These are phyloP conservation scores for Acrocephalus kingi DNA, from an alignment of 2,113 vertebrate genomes.

Conservation along the genomic window DNA sequence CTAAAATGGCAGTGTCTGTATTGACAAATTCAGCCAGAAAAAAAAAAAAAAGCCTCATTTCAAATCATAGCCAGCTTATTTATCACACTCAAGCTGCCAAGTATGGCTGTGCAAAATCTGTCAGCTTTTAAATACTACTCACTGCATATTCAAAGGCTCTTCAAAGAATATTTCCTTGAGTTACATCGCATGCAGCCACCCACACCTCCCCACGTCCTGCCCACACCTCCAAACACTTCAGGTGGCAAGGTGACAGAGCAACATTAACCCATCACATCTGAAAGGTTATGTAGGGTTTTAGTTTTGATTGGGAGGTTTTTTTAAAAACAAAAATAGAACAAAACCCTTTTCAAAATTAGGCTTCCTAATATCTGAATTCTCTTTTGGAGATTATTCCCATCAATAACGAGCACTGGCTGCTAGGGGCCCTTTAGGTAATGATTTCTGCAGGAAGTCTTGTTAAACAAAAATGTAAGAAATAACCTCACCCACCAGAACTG, in stretches of 20 bases:
- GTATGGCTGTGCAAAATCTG: conserved; percentile 10
- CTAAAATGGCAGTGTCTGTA: neutral
- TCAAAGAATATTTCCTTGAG: neutral
- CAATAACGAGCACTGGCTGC: neutral
- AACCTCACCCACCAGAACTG: neutral
- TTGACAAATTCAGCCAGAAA: neutral
- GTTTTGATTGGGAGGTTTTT: neutral
- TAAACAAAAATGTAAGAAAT: neutral
- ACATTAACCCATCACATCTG: neutral
- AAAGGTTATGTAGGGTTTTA: neutral
- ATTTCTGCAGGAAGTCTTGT: neutral
- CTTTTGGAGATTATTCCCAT: neutral
- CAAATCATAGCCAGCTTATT: neutral
- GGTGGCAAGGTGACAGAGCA: neutral
- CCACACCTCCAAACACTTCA: neutral
- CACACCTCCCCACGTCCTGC: neutral
- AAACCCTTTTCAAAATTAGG: neutral
- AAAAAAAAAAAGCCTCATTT: neutral
- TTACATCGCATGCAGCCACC: neutral
- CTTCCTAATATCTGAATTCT: neutral
- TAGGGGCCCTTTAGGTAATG: neutral
- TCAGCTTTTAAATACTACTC: neutral
- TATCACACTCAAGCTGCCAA: neutral
- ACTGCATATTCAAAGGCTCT: conserved; percentile 7
- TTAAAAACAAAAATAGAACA: neutral